phyloP scores from a whole-genome alignment of 1,140 invertebrate genomes.

The Zaprionus ghesquierei region DNA sequence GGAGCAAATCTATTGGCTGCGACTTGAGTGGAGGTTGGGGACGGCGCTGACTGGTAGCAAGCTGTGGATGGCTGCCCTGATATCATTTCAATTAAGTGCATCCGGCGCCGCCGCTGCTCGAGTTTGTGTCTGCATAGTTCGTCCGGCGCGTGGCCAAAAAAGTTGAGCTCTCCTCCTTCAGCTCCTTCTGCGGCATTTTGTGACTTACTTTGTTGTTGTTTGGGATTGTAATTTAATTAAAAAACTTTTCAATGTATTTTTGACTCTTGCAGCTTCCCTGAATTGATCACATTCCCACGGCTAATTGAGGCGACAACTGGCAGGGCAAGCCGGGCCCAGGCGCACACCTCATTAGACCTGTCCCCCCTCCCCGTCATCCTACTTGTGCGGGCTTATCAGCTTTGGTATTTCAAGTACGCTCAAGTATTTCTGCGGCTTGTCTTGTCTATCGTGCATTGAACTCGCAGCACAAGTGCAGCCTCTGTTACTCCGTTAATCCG shows the following conservation, averaged over 20 bases:
- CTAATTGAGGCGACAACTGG: background rate
- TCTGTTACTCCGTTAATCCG: slow-evolving; percentile 21
- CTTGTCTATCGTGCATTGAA: slow-evolving; percentile 65
- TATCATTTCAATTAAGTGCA: slow-evolving; percentile 44
- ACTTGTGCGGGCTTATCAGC: slow-evolving; percentile 32
- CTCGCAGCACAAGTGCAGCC: slow-evolving; percentile 53
- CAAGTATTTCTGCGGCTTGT: background rate
- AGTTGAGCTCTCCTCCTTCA: background rate
- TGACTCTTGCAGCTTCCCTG: slow-evolving; percentile 25
- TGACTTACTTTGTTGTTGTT: slow-evolving; percentile 14
- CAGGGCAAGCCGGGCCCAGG: slow-evolving; percentile 35
- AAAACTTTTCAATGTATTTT: slow-evolving; percentile 36
- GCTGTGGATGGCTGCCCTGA: background rate
- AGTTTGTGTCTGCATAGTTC: slow-evolving; percentile 37
- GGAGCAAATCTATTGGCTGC: slow-evolving; percentile 38
- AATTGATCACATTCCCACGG: slow-evolving; percentile 30
- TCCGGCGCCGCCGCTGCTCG: slow-evolving; percentile 23
- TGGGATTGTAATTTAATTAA: slow-evolving; percentile 49
- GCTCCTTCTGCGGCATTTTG: background rate
- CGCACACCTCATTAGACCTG: slow-evolving; percentile 27
- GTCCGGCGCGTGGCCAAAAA: slow-evolving; percentile 8
- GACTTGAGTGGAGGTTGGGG: slow-evolving; percentile 25
- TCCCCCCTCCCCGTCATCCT: background rate
- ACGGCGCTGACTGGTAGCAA: slow-evolving; percentile 6
- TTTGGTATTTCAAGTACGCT: slow-evolving; percentile 36